These are phyloP conservation scores for Parnassius orleans DNA, from an alignment of 2,888 invertebrate genomes.

Conservation along the genomic window DNA sequence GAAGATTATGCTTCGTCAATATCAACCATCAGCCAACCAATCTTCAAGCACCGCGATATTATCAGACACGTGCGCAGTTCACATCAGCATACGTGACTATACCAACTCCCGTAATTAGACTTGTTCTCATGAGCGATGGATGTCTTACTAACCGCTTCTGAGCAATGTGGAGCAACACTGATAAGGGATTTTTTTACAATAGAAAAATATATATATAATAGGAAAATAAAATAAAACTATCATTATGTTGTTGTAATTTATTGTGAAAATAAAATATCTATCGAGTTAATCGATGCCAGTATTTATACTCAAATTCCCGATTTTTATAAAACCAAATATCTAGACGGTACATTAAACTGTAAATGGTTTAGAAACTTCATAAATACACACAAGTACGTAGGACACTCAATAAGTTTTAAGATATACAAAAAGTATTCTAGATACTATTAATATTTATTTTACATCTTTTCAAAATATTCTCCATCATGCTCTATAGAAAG, in stretches of 20 bases:
- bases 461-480: too few relatives aligned
- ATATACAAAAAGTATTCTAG: too few relatives aligned
- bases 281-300: too few relatives aligned
- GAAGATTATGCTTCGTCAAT: constrained; percentile 31
- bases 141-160: constrained; percentile 24
- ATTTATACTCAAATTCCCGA: too few relatives aligned
- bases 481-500: too few relatives aligned
- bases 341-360: too few relatives aligned
- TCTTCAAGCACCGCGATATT: constrained; percentile 50
- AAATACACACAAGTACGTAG: too few relatives aligned
- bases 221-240: background rate
- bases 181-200: constrained; percentile 9
- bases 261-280: background rate
- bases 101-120: constrained; percentile 67
- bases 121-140: constrained; percentile 64
- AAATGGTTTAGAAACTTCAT: too few relatives aligned
- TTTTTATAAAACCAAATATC: too few relatives aligned
- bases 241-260: background rate
- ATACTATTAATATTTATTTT: too few relatives aligned
- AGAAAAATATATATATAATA: background rate
- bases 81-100: constrained; percentile 61
- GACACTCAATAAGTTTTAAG: too few relatives aligned
- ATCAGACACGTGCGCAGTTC: constrained; percentile 54
- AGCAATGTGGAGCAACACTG: constrained; percentile 26
- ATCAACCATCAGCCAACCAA: constrained; percentile 42